Conservation (phyloP, 2,888 invertebrate species). For the Tetranychus piercei region DNA sequence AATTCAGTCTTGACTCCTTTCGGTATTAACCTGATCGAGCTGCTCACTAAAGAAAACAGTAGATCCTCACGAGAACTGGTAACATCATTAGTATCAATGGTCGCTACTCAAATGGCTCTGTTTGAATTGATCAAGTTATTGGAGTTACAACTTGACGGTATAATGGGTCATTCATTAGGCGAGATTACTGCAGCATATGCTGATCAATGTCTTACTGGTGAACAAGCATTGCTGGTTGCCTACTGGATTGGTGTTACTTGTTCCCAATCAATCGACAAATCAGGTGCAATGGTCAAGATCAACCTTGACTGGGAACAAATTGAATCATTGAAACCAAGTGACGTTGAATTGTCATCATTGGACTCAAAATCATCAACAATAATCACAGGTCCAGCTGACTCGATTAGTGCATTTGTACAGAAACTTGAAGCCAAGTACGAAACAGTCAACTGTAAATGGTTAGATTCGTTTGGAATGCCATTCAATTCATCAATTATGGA, state of each 20-base stretch:
- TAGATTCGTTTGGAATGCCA: neutral
- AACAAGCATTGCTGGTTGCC: slow-evolving; percentile 37
- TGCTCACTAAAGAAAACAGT: slow-evolving; percentile 35
- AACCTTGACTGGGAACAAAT: neutral
- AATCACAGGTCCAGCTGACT: neutral
- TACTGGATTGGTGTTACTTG: slow-evolving; percentile 34
- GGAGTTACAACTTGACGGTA: slow-evolving; percentile 36
- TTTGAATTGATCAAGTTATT: slow-evolving; percentile 35
- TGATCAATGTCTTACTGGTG: slow-evolving; percentile 37
- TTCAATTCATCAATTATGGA: no score
- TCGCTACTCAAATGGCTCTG: slow-evolving; percentile 38
- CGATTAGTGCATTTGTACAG: no score
- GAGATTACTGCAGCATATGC: slow-evolving; percentile 40
- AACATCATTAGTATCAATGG: slow-evolving; percentile 34
- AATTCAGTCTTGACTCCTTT: slow-evolving; percentile 32
- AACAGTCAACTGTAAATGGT: neutral
- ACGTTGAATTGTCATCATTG: neutral
- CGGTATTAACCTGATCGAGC: slow-evolving; percentile 34
- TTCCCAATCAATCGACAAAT: neutral
- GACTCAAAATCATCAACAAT: neutral
- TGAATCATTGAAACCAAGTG: neutral
- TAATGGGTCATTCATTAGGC: slow-evolving; percentile 33
- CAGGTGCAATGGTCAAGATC: neutral
- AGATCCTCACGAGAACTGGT: slow-evolving; percentile 24
- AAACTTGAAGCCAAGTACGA: no score